Evolutionary conservation across 2,113 vertebrate species (phyloP), one percentile per base, ranked within the genome.

Genomic region (Maylandia zebra): DNA sequence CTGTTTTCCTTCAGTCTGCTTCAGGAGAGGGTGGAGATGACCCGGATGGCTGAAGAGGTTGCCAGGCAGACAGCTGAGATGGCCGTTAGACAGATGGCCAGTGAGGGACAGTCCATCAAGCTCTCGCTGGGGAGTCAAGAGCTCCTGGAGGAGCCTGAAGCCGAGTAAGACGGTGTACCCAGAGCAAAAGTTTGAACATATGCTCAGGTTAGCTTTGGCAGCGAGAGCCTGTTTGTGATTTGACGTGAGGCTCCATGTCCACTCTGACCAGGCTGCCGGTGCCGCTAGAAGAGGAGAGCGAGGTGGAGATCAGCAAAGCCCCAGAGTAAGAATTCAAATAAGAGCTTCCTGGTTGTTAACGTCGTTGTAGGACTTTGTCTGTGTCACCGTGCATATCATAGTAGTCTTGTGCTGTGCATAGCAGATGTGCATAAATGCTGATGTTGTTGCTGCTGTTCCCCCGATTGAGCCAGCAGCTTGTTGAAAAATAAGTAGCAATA

Each of bases 31-130:
- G 3, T 91, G 53, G 94, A 95, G 50, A 94, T 95, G 93, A 79
- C 90, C 2, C 92, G 91, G 4, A 87, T 96, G 92, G 96, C 95
- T 3, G 96, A 96, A 50, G 95, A 96, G 38, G 96, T 97, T 81
- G 96, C 95, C 6, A 88, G 95, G 50, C 91, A 96, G 16, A 93
- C 95, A 2, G 96, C 95, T 12, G 95, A 96, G 90, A 92, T 87
- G 86, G 93, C 96, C 6, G 78, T 97, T 11, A 94, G 95, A 66
- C 95, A 97, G 92, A 88, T 96, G 88, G 84, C 94, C 59, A 76
- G 91, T 3, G 95, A 95, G 64, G 92, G 84, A 14, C 91, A 93
- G 30, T 94, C 93, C 81, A 89, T 95, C 48, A 95, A 89, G 32
- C 88, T 96, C 16, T 94, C 94, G 8, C 80, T 95, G 87, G 93